Evolutionary conservation across 2,797 vertebrate species (phyloP).

Genomic region (Xiphorhynchus erythropygius): DNA sequence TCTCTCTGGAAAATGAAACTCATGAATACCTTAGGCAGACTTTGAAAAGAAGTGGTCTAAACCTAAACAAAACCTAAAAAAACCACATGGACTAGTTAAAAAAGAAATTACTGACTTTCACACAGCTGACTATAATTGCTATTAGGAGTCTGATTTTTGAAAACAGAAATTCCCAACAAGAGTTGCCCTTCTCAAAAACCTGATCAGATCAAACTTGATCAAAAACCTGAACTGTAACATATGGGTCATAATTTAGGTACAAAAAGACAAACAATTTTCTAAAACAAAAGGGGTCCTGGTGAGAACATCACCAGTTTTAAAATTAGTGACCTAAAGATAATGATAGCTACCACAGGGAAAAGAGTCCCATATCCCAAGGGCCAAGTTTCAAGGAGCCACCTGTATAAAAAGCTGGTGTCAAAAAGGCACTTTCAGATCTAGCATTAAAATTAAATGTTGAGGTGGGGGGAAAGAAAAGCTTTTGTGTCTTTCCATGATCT

Average conservation of each 20-base stretch:
- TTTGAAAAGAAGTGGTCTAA: neutral
- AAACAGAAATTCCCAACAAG: neutral
- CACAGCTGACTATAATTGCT: neutral
- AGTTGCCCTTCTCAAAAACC: neutral
- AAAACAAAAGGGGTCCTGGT: neutral
- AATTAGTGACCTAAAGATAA: neutral
- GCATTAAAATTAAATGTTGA: neutral
- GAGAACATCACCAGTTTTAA: neutral
- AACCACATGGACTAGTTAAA: neutral
- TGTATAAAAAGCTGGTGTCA: neutral
- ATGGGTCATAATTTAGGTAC: neutral
- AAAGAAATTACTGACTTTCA: neutral
- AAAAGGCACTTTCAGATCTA: neutral
- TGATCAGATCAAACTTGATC: neutral
- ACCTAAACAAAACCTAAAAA: neutral
- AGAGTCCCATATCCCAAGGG: neutral
- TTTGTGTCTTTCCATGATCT: neutral
- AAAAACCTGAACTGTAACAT: neutral
- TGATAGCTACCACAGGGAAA: neutral
- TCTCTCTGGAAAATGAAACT: neutral
- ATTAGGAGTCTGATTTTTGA: neutral
- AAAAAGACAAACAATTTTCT: neutral
- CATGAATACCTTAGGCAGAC: neutral
- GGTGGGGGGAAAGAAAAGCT: neutral
- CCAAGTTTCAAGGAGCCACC: neutral